Conservation (phyloP, 2,888 invertebrate genomes). For the Acanthococcus lagerstroemiae region DNA sequence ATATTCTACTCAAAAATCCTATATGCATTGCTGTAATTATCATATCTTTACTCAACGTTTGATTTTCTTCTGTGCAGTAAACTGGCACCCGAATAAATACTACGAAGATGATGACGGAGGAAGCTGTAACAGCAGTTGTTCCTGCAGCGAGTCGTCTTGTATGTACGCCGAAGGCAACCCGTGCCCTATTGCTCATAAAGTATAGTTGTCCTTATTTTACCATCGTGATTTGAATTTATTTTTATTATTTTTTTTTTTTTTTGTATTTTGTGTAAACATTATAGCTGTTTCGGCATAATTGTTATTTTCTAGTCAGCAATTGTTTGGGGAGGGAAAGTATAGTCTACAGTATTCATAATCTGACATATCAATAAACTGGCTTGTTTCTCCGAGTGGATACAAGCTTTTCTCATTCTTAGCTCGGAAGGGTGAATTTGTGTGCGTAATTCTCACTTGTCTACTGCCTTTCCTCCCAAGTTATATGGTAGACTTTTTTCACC, state of each 20-base stretch:
- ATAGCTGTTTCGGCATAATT: not conserved
- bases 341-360: too few relatives aligned
- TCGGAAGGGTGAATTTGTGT: too few relatives aligned
- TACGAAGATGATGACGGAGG: slow-evolving; percentile 38
- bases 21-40: not conserved
- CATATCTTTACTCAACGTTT: too few relatives aligned
- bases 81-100: slow-evolving; percentile 27
- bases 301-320: slow-evolving; percentile 1
- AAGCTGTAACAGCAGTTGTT: slow-evolving; percentile 48
- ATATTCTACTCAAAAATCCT: too few relatives aligned
- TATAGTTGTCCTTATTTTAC: not conserved
- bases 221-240: not conserved
- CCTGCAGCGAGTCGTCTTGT: slow-evolving; percentile 54
- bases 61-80: slow-evolving; percentile 13
- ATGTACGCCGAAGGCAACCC: slow-evolving; percentile 47
- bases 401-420: too few relatives aligned
- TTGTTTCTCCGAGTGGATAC: too few relatives aligned
- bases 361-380: too few relatives aligned
- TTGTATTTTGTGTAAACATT: not conserved
- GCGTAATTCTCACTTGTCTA: too few relatives aligned
- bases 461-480: too few relatives aligned
- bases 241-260: not conserved
- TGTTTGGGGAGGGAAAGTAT: too few relatives aligned
- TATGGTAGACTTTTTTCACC: too few relatives aligned
- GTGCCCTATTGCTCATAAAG: slow-evolving; percentile 22